Conservation (phyloP, 2,797 vertebrate genomes). For the Acropternis orthonyx region DNA sequence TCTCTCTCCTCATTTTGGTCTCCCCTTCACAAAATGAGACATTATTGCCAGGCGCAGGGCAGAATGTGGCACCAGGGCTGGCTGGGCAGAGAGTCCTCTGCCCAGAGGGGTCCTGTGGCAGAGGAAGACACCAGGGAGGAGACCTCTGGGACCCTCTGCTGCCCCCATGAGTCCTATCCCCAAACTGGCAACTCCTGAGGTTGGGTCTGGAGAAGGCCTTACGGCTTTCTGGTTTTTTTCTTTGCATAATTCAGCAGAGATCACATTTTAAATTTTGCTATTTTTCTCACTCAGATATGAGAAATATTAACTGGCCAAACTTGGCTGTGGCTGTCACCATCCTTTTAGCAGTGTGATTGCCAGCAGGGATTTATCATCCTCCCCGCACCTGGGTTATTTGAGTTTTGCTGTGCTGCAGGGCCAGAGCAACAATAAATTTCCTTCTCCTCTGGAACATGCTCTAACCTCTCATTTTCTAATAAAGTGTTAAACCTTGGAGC, state of each 20-base stretch:
- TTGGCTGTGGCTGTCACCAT: conserved; percentile 48
- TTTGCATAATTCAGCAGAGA: neutral
- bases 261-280: conserved; percentile 28
- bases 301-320: conserved; percentile 57
- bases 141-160: neutral
- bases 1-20: neutral
- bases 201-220: accelerated
- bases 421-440: conserved; percentile 40
- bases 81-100: neutral
- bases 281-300: conserved; percentile 32
- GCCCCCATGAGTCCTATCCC: neutral
- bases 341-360: conserved; percentile 24
- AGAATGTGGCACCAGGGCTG: neutral
- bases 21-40: accelerated
- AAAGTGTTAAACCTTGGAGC: conserved; percentile 23
- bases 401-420: conserved; percentile 39
- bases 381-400: neutral
- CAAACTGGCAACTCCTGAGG: neutral
- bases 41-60: neutral
- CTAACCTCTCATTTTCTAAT: conserved; percentile 60
- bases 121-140: neutral
- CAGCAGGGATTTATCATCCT: conserved; percentile 21
- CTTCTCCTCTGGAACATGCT: conserved; percentile 36
- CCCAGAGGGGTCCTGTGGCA: neutral
- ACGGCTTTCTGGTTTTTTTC: neutral